Conservation (phyloP, 1,140 invertebrate genomes). For the Drosophila pruinosa region DNA sequence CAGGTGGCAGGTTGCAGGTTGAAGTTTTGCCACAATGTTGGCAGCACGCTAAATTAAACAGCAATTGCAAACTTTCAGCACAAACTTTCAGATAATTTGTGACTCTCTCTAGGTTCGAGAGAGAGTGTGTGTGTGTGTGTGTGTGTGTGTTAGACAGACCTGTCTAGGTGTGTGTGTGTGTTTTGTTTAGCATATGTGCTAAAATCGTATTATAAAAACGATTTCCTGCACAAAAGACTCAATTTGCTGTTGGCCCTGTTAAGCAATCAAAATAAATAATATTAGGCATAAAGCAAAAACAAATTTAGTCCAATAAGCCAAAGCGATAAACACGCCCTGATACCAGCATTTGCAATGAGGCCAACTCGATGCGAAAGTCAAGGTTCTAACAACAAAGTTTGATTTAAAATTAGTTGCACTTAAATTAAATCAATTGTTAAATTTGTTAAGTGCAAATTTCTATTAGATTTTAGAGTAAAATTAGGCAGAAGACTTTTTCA, state of each 20-base stretch:
- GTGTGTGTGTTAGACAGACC: background rate
- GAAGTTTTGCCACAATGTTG: constrained; percentile 21
- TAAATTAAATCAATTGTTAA: no score
- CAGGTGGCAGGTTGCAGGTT: background rate
- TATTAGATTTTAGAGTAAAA: no score
- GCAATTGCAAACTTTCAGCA: constrained; percentile 74
- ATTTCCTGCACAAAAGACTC: constrained; percentile 49
- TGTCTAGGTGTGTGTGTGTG: background rate
- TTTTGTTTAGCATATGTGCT: constrained; percentile 42
- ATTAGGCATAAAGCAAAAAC: constrained; percentile 33
- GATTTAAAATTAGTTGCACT: no score
- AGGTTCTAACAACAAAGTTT: background rate
- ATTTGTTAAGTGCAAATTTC: no score
- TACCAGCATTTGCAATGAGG: background rate
- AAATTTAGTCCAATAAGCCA: background rate
- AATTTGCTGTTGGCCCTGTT: constrained; percentile 43
- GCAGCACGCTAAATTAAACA: constrained; percentile 75
- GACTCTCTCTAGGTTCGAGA: constrained; percentile 18
- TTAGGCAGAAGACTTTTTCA: no score
- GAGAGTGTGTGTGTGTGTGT: background rate
- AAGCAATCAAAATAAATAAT: constrained; percentile 32
- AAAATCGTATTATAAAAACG: constrained; percentile 48
- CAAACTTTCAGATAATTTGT: constrained; percentile 71
- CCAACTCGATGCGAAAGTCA: background rate
- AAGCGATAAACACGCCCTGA: background rate